These are phyloP conservation scores for Panopea generosa DNA, from an alignment of 2,888 invertebrate genomes.

Conservation along the genomic window DNA sequence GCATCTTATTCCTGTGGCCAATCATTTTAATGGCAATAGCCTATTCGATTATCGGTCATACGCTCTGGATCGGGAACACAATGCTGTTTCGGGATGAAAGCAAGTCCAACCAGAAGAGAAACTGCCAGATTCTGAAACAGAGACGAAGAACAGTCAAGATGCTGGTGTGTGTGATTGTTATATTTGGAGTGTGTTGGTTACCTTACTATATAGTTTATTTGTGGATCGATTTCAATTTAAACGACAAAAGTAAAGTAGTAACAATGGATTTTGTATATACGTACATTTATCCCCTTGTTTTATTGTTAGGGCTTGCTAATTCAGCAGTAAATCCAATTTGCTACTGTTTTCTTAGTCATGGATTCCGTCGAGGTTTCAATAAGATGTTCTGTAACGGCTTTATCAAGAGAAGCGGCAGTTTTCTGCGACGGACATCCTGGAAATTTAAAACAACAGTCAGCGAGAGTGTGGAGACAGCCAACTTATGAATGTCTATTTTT, in stretches of 20 bases:
- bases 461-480: conserved; percentile 59
- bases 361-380: conserved; percentile 74
- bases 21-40: conserved; percentile 71
- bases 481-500: conserved; percentile 29
- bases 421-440: conserved; percentile 45
- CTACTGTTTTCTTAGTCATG: conserved; percentile 78
- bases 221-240: conserved; percentile 71
- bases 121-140: conserved; percentile 66
- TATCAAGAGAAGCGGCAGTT: conserved; percentile 35
- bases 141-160: conserved; percentile 75
- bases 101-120: conserved; percentile 46
- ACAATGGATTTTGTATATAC: conserved; percentile 25
- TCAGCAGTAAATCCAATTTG: conserved; percentile 80
- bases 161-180: conserved; percentile 71
- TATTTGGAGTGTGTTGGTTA: conserved; percentile 77
- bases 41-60: conserved; percentile 71
- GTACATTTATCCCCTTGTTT: conserved; percentile 73
- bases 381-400: conserved; percentile 66
- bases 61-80: conserved; percentile 70
- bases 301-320: conserved; percentile 76
- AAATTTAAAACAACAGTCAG: conserved; percentile 29
- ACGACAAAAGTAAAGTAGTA: not conserved
- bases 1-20: conserved; percentile 71
- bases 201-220: conserved; percentile 78
- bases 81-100: conserved; percentile 43